Base-by-base conservation (phyloP, 2,888 invertebrate species). In the Frankliniella fusca region DNA sequence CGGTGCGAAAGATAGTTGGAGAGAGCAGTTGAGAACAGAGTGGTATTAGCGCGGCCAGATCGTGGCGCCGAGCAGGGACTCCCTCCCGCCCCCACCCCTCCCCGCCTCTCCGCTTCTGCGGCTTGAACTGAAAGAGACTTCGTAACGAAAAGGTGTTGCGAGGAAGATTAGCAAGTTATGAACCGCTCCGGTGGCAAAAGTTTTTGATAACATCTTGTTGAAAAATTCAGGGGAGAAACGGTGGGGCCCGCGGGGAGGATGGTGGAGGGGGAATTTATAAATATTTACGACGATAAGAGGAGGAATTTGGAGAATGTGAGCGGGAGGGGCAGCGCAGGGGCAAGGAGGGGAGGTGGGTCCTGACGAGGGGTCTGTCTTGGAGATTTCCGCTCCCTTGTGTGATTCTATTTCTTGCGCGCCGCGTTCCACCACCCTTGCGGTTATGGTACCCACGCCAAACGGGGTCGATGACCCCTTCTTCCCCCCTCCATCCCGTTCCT, bases 181-280 rank as follows among this genome's bases (percentile, higher is more conserved):
- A 76, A 76, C 23, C 70, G 70, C 70, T 76, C 70, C 27, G 70
- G 70, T 76, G 70, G 70, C 70, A 76, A 27, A 76, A 76, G 70
- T 76, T 76, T 76, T 76, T 76, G 70, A 76, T 76, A 76, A 76
- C 70, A 76, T 76, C 70, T 76, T 27, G 70, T 76, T 76, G 70
- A 76, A 76, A 76, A 76, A 76, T 76, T 76, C 70, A 76, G 23
- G 27, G 27, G 11, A 20, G 54, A 15, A 18, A 54, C 54, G 54
- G 54, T 2, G 54, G 2, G 8, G 54, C 54, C 1, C 15, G 15
- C n/a, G n/a, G n/a, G n/a, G n/a, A n/a, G n/a, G 65, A n/a, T 65
- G 9, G 65, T n/a, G 15, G 54, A 18, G 70, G 11, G 70, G 70
- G 27, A 23, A 76, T 76, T 76, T 76, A 76, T 76, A 76, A 76